Percentiles rank a stretch among this genome's conserved stretches.
Conservation (phyloP, 2,888 invertebrate genomes). For the Galeopsomyia nigrocyanea region DNA sequence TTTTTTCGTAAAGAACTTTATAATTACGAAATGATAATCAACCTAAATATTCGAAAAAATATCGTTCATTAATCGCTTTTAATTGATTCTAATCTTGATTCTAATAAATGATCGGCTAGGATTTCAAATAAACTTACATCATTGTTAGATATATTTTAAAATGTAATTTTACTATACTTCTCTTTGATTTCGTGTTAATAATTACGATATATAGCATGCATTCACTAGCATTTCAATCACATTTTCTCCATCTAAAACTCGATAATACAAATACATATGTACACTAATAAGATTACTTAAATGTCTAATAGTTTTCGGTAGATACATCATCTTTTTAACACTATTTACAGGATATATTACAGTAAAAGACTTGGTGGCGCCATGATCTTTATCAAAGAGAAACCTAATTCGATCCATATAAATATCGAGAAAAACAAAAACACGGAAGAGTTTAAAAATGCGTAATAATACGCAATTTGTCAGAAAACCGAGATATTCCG, state of each 20-base stretch:
- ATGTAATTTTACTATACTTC: slow-evolving; percentile 32
- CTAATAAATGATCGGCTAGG: not conserved
- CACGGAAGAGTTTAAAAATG: slow-evolving; percentile 5
- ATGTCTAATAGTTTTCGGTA: slow-evolving; percentile 51
- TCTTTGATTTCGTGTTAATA: slow-evolving; percentile 43
- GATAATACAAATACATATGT: slow-evolving; percentile 58
- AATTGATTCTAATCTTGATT: not conserved
- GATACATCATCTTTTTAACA: slow-evolving; percentile 50
- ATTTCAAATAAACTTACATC: too few species aligned
- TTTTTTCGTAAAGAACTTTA: too few species aligned
- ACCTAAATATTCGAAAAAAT: not conserved
- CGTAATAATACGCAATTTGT: slow-evolving; percentile 22
- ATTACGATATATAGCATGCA: slow-evolving; percentile 44
- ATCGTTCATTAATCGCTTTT: not conserved
- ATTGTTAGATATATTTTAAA: not conserved
- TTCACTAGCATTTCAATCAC: slow-evolving; percentile 67
- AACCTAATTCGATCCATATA: not conserved
- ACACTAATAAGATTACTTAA: slow-evolving; percentile 57
- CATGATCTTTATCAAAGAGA: slow-evolving; percentile 16
- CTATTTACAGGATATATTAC: slow-evolving; percentile 58
- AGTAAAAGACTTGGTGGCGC: slow-evolving; percentile 29
- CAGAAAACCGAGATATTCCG: not conserved
- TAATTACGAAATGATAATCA: too few species aligned
- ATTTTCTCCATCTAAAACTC: slow-evolving; percentile 59
- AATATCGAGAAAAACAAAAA: slow-evolving; percentile 5